Evolutionary conservation across 2,888 invertebrate species (phyloP), one percentile per base, ranked within the genome.

Genomic region (Eupithecia subumbrata): DNA sequence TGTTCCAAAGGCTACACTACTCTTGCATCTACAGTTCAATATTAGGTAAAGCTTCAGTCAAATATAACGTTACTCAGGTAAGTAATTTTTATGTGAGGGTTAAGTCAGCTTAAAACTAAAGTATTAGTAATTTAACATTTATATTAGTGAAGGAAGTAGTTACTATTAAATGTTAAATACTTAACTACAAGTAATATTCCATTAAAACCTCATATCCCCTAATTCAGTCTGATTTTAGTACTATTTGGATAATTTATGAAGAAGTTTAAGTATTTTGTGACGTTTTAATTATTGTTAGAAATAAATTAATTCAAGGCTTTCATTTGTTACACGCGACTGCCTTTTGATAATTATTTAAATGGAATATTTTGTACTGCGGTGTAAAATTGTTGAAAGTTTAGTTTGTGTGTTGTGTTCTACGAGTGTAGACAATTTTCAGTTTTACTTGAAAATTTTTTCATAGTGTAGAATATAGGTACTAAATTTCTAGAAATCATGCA

Each of bases 331-430:
- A 78, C 76, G 81, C 80, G 80, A 80, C 77, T 80, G 77, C 76
- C 63, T 72, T 79, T 71, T 81, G 79, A 80, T 81, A 81, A 81
- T 81, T 78, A 80, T 81, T 81, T 68, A 81, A 81, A 80, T 80
- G 48, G 76, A 66, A 45, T 74, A 73, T 75, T 77, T 64, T 71
- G 69, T 75, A 78, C 71, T 71, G 75, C 75, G 73, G 73, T 73
- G 48, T 76, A 64, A 76, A 73, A 72, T 48, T 71, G 67, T 72
- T 76, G 67, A 40, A 68, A 75, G 77, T 30, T 81, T 78, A 81
- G 80, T 81, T 74, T 66, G 69, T 73, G 76, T 48, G 56, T 72
- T 48, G 79, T 75, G 60, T 77, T 79, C 52, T 73, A 74, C 56
- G 72, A 73, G 80, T 75, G 73, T 45, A 43, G 68, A 67, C 66